These are phyloP conservation scores for Trichechus manatus DNA, from an alignment of 2,113 vertebrate genomes.

Conservation along the genomic window DNA sequence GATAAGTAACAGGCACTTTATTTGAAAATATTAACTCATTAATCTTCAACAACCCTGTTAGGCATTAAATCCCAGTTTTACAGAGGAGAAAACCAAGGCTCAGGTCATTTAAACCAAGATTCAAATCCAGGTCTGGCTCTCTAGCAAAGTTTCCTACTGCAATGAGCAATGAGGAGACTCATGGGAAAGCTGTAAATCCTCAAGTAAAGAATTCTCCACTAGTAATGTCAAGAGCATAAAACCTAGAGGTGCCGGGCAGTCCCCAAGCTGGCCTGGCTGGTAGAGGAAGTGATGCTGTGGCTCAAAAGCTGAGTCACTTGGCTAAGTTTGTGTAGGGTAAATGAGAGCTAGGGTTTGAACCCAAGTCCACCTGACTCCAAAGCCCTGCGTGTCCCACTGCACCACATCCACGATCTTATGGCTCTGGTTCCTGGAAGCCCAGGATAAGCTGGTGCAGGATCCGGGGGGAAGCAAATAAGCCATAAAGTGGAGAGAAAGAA, in stretches of 20 bases:
- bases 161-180: background rate
- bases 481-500: conserved; percentile 43
- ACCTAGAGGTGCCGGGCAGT: background rate
- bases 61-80: background rate
- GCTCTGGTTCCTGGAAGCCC: conserved; percentile 56
- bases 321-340: conserved; percentile 12
- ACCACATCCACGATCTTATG: background rate
- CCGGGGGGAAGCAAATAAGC: background rate
- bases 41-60: background rate
- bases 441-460: background rate
- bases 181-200: background rate
- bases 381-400: background rate
- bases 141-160: background rate
- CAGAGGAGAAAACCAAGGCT: background rate
- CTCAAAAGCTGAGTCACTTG: conserved; percentile 5
- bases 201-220: background rate
- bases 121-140: background rate
- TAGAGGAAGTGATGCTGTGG: conserved; percentile 12
- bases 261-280: background rate
- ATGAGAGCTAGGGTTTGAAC: background rate
- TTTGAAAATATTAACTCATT: background rate
- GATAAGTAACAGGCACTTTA: background rate
- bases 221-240: background rate
- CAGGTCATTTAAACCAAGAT: background rate
- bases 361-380: background rate